Base-by-base conservation (phyloP, 2,888 invertebrate species). In the Amiota minor region DNA sequence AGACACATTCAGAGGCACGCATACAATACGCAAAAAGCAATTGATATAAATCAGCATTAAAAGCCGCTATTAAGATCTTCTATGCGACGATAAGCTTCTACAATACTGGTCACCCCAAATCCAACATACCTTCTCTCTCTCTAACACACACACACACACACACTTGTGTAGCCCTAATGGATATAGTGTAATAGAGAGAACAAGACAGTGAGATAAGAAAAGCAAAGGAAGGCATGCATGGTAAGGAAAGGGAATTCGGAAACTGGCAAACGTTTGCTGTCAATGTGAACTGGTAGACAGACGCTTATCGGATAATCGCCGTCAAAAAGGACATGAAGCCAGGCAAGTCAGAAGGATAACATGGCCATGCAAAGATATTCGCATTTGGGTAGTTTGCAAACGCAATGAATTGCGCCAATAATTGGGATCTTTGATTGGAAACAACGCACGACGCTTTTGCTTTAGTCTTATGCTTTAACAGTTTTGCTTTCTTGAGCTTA, bases 181-280 rank as follows among this genome's bases (percentile, higher is more conserved):
- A 35, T 35, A 35, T 3, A 35, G 35, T 35, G 35, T 35, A 35
- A 35, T 35, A 35, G 35, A 6, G 35, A 35, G 35, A 35, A 35
- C 35, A 35, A 35, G 35, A 35, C 35, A 35, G 2, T 35, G 35
- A 6, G 35, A 35, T 71, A 61, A 70, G 18, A 9, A 14, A 8
- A 47, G 71, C 72, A 45, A 75, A 78, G 83, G 79, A 78, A 77
- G 81, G 81, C n/a, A n/a, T n/a, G 83, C 83, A 85, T 85, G 82
- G 82, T 84, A 82, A 84, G 23, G 86, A 82, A 82, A 81, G 85
- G 86, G 84, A 82, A 85, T 83, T 82, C 80, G 85, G 16, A 9
- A 18, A 59, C 20, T 20, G 9, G 23, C 59, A 16, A 35, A 59
- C 59, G 59, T 59, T 59, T 59, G 59, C 59, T 20, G 20, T 59